Percentiles rank a stretch among this genome's conserved stretches.
Evolutionary conservation across 2,888 invertebrate genomes (phyloP).

Genomic region (Pterostichus niger): DNA sequence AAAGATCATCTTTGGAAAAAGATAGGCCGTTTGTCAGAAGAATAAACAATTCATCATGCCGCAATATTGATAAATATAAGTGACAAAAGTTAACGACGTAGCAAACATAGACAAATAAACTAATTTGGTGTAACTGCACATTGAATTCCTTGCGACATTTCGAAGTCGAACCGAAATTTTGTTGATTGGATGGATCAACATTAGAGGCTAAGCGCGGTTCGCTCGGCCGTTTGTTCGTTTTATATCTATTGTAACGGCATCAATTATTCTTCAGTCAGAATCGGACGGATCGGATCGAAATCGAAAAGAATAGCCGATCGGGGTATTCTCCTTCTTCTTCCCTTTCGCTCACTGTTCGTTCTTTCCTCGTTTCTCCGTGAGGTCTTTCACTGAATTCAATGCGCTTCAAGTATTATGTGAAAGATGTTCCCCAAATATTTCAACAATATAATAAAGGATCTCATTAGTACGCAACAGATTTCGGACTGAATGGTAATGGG

Average conservation of each 20-base stretch:
- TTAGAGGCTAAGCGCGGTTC: constrained; percentile 27
- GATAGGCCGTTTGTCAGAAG: not conserved
- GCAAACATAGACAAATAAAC: not conserved
- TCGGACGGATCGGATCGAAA: constrained; percentile 44
- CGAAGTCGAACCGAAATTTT: constrained; percentile 24
- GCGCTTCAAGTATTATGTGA: constrained; percentile 32
- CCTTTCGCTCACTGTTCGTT: not conserved
- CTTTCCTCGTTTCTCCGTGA: not conserved
- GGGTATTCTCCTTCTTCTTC: not conserved
- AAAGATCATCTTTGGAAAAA: not conserved
- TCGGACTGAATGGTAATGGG: not conserved
- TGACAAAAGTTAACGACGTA: not conserved
- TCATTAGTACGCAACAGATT: constrained; percentile 18
- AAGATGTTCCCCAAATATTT: constrained; percentile 40
- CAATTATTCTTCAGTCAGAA: constrained; percentile 43
- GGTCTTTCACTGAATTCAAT: constrained; percentile 1
- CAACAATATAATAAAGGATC: constrained; percentile 40
- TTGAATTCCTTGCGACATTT: constrained; percentile 17
- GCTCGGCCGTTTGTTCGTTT: constrained; percentile 32
- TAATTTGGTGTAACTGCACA: not conserved
- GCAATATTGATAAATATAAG: not conserved
- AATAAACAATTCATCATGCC: not conserved
- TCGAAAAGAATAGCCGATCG: constrained; percentile 38
- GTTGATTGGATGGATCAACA: constrained; percentile 35
- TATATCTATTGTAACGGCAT: constrained; percentile 49